Evolutionary conservation across 2,797 vertebrate species (phyloP), one percentile per base, ranked within the genome.

Genomic region (Spondyliosoma cantharus): DNA sequence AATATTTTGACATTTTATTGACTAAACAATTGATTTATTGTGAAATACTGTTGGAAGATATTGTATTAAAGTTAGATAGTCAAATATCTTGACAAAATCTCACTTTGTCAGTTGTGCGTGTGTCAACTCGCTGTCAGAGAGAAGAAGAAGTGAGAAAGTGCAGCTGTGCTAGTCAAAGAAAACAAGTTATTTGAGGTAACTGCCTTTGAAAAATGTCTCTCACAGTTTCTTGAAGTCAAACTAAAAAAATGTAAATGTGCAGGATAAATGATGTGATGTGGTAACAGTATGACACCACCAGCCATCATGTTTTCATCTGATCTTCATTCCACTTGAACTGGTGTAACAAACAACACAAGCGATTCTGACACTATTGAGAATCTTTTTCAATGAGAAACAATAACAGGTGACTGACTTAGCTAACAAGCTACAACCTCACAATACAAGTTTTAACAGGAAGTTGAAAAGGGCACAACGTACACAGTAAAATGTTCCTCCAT

Each of bases 401-500:
- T 3, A 42, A 66, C 59, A 58, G 43, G 25, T 15, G 13, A 43
- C 1, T 24, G 15, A 68, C 57, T 3, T 13, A 4, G 4, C 71
- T 43, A 6, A 58, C n/a, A 74, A 22, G 43, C 25, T 57, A 32
- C 2, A 45, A 62, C 20, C 42, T 22, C 14, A 48, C 56, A 4
- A 52, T 5, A 56, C 3, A n/a, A 20, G 25, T 15, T 15, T 20
- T 45, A 5, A 53, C 45, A 16, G 54, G 19, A 66, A 11, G 59
- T 5, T n/a, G 5, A 50, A 20, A 4, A 11, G 12, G 37, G 7
- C 6, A 3, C 12, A 13, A 20, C 7, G 45, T 37, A 48, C 37
- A 43, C 16, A 68, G 37, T 32, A 59, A 72, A 65, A 72, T 75
- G 58, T 71, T 58, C 11, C 64, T 57, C 5, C 37, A 19, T 27